Conservation (phyloP, 2,113 vertebrate genomes). For the Laticauda colubrina region DNA sequence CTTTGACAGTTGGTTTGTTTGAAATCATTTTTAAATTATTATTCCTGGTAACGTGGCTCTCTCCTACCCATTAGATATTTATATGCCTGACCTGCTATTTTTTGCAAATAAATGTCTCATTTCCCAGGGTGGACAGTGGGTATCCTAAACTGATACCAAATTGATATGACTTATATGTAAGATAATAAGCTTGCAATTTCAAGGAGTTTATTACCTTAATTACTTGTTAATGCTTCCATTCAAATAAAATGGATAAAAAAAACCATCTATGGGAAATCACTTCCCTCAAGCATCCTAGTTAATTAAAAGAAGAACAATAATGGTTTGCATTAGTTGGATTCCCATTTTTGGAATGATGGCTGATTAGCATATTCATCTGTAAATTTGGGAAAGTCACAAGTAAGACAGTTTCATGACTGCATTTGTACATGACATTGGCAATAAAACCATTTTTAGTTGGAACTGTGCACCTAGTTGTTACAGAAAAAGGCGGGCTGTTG, state of each 20-base stretch:
- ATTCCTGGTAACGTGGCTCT: not conserved
- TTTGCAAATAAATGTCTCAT: not conserved
- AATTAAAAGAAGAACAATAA: not conserved
- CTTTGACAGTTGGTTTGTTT: not conserved
- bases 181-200: not conserved
- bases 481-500: not conserved
- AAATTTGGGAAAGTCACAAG: accelerated
- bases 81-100: not conserved
- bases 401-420: not conserved
- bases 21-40: not conserved
- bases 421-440: accelerated
- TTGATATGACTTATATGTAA: not conserved
- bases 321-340: not conserved
- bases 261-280: not conserved
- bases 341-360: not conserved
- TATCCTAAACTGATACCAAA: not conserved
- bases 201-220: not conserved
- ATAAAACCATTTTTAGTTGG: not conserved
- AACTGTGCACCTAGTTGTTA: not conserved
- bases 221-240: not conserved
- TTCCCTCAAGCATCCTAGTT: not conserved
- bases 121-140: not conserved
- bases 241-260: not conserved
- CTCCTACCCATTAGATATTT: not conserved
- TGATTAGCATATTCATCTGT: not conserved